These are phyloP conservation scores for Platerodrilus igneus DNA, from an alignment of 2,888 invertebrate species.

Conservation along the genomic window DNA sequence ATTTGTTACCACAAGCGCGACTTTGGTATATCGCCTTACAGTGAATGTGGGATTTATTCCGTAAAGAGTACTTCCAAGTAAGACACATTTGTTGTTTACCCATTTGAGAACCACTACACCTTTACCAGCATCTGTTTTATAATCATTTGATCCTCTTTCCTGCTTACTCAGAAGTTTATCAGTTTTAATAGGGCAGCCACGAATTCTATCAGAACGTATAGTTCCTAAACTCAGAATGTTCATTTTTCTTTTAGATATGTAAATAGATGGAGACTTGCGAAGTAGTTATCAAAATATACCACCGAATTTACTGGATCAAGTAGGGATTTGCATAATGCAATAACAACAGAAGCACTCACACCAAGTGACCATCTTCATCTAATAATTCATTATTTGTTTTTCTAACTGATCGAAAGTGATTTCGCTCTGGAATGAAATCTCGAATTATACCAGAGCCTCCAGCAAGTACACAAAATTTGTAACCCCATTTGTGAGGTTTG, in stretches of 20 bases:
- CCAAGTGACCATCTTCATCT: too few relatives aligned
- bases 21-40: neutral
- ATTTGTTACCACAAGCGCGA: too few relatives aligned
- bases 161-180: conserved; percentile 16
- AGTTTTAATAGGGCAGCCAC: conserved; percentile 8
- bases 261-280: conserved; percentile 19
- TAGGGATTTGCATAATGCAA: conserved; percentile 15
- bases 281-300: conserved; percentile 32
- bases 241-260: conserved; percentile 15
- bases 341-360: too few relatives aligned
- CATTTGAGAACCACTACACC: conserved; percentile 28
- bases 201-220: conserved; percentile 11
- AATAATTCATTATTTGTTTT: too few relatives aligned
- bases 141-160: conserved; percentile 18
- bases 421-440: too few relatives aligned
- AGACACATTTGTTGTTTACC: conserved; percentile 27
- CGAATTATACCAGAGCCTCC: too few relatives aligned
- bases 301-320: conserved; percentile 11
- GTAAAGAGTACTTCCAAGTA: conserved; percentile 21
- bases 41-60: neutral
- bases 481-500: too few relatives aligned
- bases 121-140: conserved; percentile 13
- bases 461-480: too few relatives aligned
- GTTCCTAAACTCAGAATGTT: conserved; percentile 15
- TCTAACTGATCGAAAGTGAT: too few relatives aligned